Percentiles rank a stretch among this genome's conserved stretches.
These are phyloP conservation scores for Chrysolina haemoptera DNA, from an alignment of 2,888 invertebrate species.

Conservation along the genomic window DNA sequence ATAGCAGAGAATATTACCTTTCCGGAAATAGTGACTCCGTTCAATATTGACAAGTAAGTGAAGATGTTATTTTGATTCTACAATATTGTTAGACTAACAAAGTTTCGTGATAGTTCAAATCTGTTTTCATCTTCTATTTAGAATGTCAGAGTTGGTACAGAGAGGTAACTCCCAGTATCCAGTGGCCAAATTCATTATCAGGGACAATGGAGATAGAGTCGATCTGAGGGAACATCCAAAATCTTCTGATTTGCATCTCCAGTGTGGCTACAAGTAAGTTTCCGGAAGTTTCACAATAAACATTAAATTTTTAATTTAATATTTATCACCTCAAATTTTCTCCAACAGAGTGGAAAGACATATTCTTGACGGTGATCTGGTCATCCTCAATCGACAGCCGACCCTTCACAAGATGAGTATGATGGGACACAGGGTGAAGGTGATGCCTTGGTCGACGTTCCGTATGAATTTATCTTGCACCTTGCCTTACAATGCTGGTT, in stretches of 20 bases:
- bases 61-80: too few species aligned
- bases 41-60: slow-evolving; percentile 93
- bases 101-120: too few species aligned
- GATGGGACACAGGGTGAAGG: slow-evolving; percentile 99
- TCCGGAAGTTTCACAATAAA: too few species aligned
- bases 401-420: slow-evolving; percentile 99
- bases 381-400: slow-evolving; percentile 99
- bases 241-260: slow-evolving; percentile 95
- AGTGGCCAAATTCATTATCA: slow-evolving; percentile 98
- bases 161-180: slow-evolving; percentile 99
- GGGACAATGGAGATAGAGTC: slow-evolving; percentile 98
- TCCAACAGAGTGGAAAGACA: slow-evolving; percentile 88
- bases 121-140: slow-evolving; percentile 40
- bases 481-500: slow-evolving; percentile 99
- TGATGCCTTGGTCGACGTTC: slow-evolving; percentile 99
- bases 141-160: slow-evolving; percentile 92
- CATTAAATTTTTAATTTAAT: too few species aligned
- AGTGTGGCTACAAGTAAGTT: slow-evolving; percentile 87
- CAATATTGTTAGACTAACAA: too few species aligned
- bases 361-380: slow-evolving; percentile 96
- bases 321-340: slow-evolving; percentile 22
- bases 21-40: slow-evolving; percentile 99
- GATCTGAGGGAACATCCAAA: slow-evolving; percentile 99
- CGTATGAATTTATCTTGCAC: slow-evolving; percentile 98
- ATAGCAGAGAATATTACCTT: slow-evolving; percentile 99